A percentile compares a stretch with the other conserved stretches of the same genome.
Conservation (phyloP, 2,113 vertebrate genomes). For the Panthera tigris region DNA sequence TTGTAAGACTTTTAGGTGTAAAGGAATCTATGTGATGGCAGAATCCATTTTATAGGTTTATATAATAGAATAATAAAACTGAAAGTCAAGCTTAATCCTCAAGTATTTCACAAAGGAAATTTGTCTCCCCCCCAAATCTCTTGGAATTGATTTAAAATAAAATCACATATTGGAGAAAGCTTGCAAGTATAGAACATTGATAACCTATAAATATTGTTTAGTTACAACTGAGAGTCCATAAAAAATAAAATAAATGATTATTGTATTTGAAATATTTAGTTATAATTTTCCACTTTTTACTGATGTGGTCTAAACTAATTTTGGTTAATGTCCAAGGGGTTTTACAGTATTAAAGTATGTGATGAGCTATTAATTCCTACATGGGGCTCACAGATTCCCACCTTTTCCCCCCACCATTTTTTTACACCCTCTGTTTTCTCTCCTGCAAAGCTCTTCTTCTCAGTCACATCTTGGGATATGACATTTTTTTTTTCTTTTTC, state of each 20-base stretch:
- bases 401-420: not conserved
- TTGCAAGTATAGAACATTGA: not conserved
- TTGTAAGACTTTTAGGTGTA: not conserved
- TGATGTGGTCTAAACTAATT: not conserved
- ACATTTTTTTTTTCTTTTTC: not conserved
- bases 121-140: not conserved
- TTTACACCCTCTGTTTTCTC: not conserved
- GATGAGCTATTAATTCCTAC: not conserved
- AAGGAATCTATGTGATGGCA: not conserved
- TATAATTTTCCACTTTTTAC: not conserved
- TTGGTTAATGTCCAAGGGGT: not conserved
- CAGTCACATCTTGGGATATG: not conserved
- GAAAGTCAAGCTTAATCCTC: not conserved
- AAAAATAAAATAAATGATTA: not conserved
- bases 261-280: not conserved
- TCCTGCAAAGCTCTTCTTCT: not conserved
- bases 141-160: conserved; percentile 21
- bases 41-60: not conserved
- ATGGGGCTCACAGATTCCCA: not conserved
- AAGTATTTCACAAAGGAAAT: not conserved
- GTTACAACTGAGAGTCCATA: not conserved
- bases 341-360: not conserved
- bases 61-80: not conserved
- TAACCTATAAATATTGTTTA: not conserved
- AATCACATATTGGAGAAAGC: not conserved